Evolutionary conservation across 2,888 invertebrate genomes (phyloP).

Genomic region (Endotricha flammealis): DNA sequence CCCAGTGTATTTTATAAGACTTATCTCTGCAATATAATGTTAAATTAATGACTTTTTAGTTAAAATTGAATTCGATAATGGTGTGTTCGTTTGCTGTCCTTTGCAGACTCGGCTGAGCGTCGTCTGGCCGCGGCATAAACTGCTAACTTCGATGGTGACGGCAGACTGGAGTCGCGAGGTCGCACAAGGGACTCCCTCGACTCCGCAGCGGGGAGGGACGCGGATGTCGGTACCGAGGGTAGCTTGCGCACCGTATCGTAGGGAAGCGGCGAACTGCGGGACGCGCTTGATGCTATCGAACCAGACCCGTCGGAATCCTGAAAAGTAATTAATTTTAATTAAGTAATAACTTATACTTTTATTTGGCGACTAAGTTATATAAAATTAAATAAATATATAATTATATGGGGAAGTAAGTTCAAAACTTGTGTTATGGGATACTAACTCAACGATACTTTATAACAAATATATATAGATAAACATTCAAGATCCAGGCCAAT

Average conservation of each 20-base stretch:
- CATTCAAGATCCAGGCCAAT: no score
- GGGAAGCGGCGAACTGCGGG: conserved; percentile 64
- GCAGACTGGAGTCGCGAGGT: conserved; percentile 71
- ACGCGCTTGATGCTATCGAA: conserved; percentile 65
- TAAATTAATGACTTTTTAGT: no score
- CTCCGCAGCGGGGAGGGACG: conserved; percentile 69
- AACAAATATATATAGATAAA: no score
- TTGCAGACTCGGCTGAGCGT: conserved; percentile 78
- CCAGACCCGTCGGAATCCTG: conserved; percentile 70
- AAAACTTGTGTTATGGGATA: no score
- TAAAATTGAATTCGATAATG: conserved; percentile 88
- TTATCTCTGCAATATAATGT: no score
- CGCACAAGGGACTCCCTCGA: conserved; percentile 70
- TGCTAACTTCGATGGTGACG: conserved; percentile 81
- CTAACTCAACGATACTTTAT: no score
- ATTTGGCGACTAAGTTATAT: no score
- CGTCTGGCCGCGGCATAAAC: conserved; percentile 75
- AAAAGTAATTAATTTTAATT: no score
- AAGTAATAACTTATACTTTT: no score
- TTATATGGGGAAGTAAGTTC: no score
- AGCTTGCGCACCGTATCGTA: conserved; percentile 67
- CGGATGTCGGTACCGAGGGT: conserved; percentile 70
- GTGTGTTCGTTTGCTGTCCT: conserved; percentile 78
- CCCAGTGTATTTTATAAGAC: no score
- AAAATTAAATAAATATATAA: no score